Percentiles rank a stretch among this genome's conserved stretches.
phyloP scores from a whole-genome alignment of 2,113 vertebrate genomes.

The Pogonocichla stellata region DNA sequence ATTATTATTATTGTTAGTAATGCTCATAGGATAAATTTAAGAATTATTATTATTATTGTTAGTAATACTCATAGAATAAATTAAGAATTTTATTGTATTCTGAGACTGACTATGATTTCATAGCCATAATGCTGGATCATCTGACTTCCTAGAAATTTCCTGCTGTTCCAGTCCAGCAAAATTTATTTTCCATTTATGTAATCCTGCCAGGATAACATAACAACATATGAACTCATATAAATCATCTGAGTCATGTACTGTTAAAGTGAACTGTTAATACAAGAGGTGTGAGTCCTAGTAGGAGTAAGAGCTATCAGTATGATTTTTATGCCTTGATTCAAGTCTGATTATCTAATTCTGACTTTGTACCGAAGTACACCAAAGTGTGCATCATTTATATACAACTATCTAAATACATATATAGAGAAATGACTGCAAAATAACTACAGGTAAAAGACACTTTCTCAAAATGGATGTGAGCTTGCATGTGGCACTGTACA shows the following conservation, averaged over 20 bases:
- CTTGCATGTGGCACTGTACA: not conserved
- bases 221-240: not conserved
- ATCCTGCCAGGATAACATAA: not conserved
- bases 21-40: not conserved
- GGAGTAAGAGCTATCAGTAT: not conserved
- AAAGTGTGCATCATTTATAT: too few species aligned
- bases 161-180: not conserved
- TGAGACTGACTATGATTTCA: not conserved
- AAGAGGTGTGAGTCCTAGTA: not conserved
- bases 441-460: not conserved
- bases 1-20: not conserved
- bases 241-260: not conserved
- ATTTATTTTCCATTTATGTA: not conserved
- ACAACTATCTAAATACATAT: not conserved
- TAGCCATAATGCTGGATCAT: not conserved
- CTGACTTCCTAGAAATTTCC: not conserved
- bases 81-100: not conserved
- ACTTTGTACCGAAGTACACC: accelerated
- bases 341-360: not conserved
- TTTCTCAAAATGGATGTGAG: not conserved
- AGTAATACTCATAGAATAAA: not conserved
- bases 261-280: not conserved
- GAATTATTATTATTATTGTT: not conserved
- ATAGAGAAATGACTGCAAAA: not conserved
- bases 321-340: not conserved